Evolutionary conservation across 2,888 invertebrate species (phyloP), one percentile per base, ranked within the genome.

Genomic region (Parnassius apollo): DNA sequence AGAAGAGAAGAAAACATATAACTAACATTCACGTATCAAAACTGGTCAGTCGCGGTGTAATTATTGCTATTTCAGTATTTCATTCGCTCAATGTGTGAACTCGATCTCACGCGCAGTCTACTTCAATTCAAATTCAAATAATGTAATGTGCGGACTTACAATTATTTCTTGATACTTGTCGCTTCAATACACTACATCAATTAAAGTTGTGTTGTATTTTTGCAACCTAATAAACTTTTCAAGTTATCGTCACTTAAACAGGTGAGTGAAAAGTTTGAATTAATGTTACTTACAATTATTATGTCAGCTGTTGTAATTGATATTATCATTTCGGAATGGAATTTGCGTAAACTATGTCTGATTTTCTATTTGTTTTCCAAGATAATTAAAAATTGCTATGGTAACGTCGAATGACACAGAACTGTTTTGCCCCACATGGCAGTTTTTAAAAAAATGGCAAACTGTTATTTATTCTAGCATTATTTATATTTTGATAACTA

Each of bases 121-220:
- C 74, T 76, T 74, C 72, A 77, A 75, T 79, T 81, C 78, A 80
- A 82, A 81, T 79, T 81, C 75, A 77, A 81, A 77, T 76, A 75
- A 77, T 71, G 71, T 35, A 35, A 35, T 35, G 35, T 69, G 74
- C 68, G 66, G 69, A 69, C 72, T 72, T 76, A 77, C 79, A 80
- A 80, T 80, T 78, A 79, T 75, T 78, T 78, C 77, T 78, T 74
- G 77, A 71, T 76, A 75, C 73, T 80, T 75, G 75, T 67, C 68
- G 74, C 66, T 69, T 61, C 59, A 57, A 73, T 77, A 71, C 75
- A 73, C 71, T 71, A 68, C 73, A 67, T 53, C 66, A 62, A 64
- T 65, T 57, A 61, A 59, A 48, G 13, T 56, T 60, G 51, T 63
- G 53, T 58, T 53, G 61, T 62, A 62, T 52, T 64, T 55, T 53